Percentiles rank a stretch among this genome's conserved stretches.
phyloP scores from a whole-genome alignment of 2,888 invertebrate species.

The Mellilla xanthometata region DNA sequence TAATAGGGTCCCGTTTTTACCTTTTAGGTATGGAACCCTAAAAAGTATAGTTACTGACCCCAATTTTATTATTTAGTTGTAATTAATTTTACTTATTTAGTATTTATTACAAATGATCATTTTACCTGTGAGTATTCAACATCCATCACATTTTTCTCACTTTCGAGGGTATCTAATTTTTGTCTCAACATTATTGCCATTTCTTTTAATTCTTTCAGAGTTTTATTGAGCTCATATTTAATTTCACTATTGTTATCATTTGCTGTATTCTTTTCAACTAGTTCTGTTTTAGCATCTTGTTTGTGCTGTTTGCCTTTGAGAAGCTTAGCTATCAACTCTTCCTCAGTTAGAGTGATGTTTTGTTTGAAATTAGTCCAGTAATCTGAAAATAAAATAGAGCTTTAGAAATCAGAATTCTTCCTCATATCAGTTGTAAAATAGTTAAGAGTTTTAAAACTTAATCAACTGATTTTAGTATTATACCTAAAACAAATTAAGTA shows the following conservation, averaged over 20 bases:
- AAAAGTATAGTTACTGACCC: too few species aligned
- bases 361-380: neutral
- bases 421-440: too few species aligned
- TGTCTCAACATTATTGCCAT: slow-evolving; percentile 61
- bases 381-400: slow-evolving; percentile 5
- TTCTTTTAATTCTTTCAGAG: slow-evolving; percentile 70
- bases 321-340: slow-evolving; percentile 45
- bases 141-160: slow-evolving; percentile 69
- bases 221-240: slow-evolving; percentile 45
- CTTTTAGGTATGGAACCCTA: too few species aligned
- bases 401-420: neutral
- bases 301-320: slow-evolving; percentile 42
- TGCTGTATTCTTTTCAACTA: slow-evolving; percentile 22
- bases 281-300: slow-evolving; percentile 27
- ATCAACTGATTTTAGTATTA: too few species aligned
- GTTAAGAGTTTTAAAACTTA: too few species aligned
- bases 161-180: slow-evolving; percentile 63
- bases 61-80: too few species aligned
- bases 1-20: too few species aligned
- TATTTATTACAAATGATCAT: too few species aligned
- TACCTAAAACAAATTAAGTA: too few species aligned
- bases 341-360: slow-evolving; percentile 26
- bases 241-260: slow-evolving; percentile 26
- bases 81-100: too few species aligned
- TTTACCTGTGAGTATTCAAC: slow-evolving; percentile 67